Base-by-base conservation (phyloP, 2,888 invertebrate genomes). In the Orthosia cruda region DNA sequence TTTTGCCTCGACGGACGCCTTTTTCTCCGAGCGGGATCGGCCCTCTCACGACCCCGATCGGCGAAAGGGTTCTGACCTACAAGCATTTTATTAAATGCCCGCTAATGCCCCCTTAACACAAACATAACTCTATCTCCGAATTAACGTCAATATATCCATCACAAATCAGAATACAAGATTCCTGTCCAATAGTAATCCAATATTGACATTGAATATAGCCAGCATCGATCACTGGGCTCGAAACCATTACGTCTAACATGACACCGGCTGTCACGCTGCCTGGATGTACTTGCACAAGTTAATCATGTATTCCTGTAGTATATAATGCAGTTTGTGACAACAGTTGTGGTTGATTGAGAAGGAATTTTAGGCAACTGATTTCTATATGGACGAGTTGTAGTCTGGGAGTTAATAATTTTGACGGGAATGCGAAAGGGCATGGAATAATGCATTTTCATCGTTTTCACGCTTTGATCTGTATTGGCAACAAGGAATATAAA, bases 161-260 rank as follows among this genome's bases (percentile, higher is more conserved):
- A 47, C 26, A 26, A 52, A 59, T 81, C 64, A 47, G 20, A 64
- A 67, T 67, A 68, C 82, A 80, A 52, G 55, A 80, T 77, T 57
- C 54, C 20, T 64, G 67, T 45, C 49, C 49, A 68, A 68, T 68
- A 74, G 23, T 83, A 71, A 67, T 72, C 50, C 61, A 69, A 69
- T 54, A 69, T 55, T 71, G 70, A 71, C 81, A 3, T 26, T 26
- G 26, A 26, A 26, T 26, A 26, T 26, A 26, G 26, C 26, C 26
- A 26, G 26, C 26, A 26, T 26, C 26, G 26, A 26, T 26, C 26
- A 26, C 26, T 26, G 26, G 20, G 54, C 62, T 72, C 62, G 49
- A 79, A 61, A 68, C 70, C 70, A 81, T 81, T 78, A 83, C 64
- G 26, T 57, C 70, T 65, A 83, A 83, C 84, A 79, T 79, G 81